Conservation (phyloP, 1,140 invertebrate species). For the Cheumatopsyche charites region DNA sequence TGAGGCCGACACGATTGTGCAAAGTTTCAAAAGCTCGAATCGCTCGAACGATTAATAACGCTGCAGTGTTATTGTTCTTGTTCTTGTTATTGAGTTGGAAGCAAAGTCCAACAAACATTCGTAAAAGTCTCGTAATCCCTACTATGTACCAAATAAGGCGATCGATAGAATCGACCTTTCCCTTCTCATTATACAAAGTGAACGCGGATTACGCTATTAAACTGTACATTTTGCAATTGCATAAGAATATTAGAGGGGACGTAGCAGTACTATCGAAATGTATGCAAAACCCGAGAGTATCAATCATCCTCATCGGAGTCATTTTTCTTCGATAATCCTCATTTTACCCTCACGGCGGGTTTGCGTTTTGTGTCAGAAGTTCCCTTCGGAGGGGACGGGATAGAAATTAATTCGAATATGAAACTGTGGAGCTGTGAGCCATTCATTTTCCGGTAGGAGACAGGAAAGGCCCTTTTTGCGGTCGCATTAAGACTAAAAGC, state of each 20-base stretch:
- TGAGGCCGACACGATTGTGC: not conserved
- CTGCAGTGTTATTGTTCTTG: no score
- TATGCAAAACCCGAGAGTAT: not conserved
- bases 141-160: no score
- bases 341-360: not conserved
- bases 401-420: conserved; percentile 16
- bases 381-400: not conserved
- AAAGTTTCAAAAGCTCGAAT: conserved; percentile 9
- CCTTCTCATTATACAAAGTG: no score
- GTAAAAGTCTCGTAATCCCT: no score
- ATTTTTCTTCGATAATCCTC: conserved; percentile 20
- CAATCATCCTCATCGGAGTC: not conserved
- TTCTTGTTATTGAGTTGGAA: no score
- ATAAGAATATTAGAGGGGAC: no score
- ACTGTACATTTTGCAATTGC: no score
- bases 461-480: conserved; percentile 17
- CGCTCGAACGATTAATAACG: conserved; percentile 2
- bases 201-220: no score
- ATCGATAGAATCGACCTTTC: no score
- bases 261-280: no score
- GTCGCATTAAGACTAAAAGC: conserved; percentile 28
- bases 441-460: conserved; percentile 13
- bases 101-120: no score
- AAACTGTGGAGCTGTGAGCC: not conserved
- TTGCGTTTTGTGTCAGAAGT: no score